Percentiles rank a stretch among this genome's conserved stretches.
These are phyloP conservation scores for Thymelicus acteon DNA, from an alignment of 2,888 invertebrate species.

Conservation along the genomic window DNA sequence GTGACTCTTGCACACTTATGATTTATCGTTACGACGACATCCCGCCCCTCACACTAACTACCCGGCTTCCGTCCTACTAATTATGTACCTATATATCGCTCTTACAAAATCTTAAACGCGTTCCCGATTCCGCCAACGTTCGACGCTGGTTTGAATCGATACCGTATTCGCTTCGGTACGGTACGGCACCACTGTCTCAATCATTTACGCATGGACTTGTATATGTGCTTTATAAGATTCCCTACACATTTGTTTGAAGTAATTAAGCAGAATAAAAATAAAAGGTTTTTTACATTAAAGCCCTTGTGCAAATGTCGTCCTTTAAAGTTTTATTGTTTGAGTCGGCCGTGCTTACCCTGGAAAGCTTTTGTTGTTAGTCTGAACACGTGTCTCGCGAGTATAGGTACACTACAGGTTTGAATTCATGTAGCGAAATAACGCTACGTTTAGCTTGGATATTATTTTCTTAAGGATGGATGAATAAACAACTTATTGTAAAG, in stretches of 20 bases:
- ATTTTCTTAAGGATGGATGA: not conserved
- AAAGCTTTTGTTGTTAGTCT: constrained; percentile 35
- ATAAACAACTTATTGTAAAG: not conserved
- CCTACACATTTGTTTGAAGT: constrained; percentile 28
- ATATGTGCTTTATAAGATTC: constrained; percentile 19
- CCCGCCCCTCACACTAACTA: constrained; percentile 80
- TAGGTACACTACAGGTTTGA: constrained; percentile 23
- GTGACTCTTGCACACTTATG: constrained; percentile 79
- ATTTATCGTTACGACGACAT: constrained; percentile 81
- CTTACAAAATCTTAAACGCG: constrained; percentile 72
- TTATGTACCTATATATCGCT: constrained; percentile 69
- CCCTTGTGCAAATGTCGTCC: constrained; percentile 25
- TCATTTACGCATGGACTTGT: constrained; percentile 35
- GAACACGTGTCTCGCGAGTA: constrained; percentile 32
- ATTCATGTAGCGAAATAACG: constrained; percentile 25
- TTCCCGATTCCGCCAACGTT: constrained; percentile 65
- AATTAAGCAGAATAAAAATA: constrained; percentile 35
- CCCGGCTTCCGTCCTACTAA: constrained; percentile 77
- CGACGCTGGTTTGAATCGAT: constrained; percentile 51
- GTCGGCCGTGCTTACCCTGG: constrained; percentile 23
- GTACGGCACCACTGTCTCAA: constrained; percentile 30
- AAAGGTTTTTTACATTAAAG: constrained; percentile 21
- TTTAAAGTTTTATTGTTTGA: constrained; percentile 30
- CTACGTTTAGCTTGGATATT: constrained; percentile 6
- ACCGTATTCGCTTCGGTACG: constrained; percentile 56